Percentiles rank a stretch among this genome's conserved stretches.
phyloP scores from a whole-genome alignment of 2,888 invertebrate species.

The Drosophila colorata region DNA sequence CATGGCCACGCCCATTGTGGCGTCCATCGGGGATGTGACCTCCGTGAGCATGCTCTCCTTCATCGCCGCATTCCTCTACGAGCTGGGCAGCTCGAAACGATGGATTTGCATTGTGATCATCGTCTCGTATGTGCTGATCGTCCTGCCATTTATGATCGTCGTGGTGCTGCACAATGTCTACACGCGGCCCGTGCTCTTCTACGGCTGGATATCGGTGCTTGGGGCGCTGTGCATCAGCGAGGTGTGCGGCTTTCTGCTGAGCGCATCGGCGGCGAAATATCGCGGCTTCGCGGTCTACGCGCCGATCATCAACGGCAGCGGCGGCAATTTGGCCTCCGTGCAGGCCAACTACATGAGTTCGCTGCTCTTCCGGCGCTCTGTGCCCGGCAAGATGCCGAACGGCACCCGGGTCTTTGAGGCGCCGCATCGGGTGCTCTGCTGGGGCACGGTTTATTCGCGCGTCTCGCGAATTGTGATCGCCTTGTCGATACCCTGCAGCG shows the following conservation, averaged over 20 bases:
- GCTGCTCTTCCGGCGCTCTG: conserved; percentile 22
- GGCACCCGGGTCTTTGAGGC: conserved; percentile 21
- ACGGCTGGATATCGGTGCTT: conserved; percentile 48
- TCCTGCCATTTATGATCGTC: conserved; percentile 41
- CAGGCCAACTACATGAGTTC: conserved; percentile 44
- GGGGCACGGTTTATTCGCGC: conserved; percentile 45
- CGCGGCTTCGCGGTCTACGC: conserved; percentile 39
- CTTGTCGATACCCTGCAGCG: conserved; percentile 40
- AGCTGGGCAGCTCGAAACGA: rapidly evolving
- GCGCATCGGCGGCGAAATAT: conserved; percentile 21
- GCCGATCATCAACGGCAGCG: conserved; percentile 36
- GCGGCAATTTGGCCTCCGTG: conserved; percentile 34
- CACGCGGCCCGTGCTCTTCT: conserved; percentile 21
- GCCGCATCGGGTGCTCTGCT: conserved; percentile 21
- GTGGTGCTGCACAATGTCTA: conserved; percentile 35
- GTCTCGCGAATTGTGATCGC: conserved; percentile 40
- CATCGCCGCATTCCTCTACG: conserved; percentile 35
- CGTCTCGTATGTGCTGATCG: conserved; percentile 15
- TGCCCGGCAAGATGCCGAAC: conserved; percentile 39
- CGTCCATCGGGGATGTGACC: conserved; percentile 55
- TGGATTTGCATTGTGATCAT: conserved; percentile 31
- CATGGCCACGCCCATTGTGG: conserved; percentile 58
- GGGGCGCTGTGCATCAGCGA: conserved; percentile 42
- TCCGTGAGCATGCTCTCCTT: conserved; percentile 50
- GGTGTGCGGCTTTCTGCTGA: conserved; percentile 39